Conservation (phyloP, 2,888 invertebrate genomes). For the Pristionchus entomophagus region DNA sequence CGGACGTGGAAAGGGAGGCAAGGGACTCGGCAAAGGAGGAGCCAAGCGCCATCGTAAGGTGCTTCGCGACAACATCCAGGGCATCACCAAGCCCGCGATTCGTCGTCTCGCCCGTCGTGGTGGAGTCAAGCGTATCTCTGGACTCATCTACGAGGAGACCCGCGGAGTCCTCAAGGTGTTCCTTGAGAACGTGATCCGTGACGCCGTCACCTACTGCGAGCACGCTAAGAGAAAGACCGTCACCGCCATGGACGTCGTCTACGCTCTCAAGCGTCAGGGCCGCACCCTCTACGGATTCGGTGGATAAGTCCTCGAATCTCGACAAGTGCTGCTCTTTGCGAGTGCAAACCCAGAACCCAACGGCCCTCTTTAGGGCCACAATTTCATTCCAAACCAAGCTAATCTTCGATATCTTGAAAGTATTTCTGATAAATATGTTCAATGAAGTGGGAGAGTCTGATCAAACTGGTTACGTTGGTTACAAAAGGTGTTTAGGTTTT, state of each 20-base stretch:
- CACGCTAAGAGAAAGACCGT: conserved; percentile 90
- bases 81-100: conserved; percentile 74
- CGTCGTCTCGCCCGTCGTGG: conserved; percentile 78
- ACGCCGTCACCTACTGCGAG: conserved; percentile 88
- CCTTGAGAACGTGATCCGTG: conserved; percentile 80
- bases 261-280: conserved; percentile 88
- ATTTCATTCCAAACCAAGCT: not conserved
- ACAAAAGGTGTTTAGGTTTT: no score
- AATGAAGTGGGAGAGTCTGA: no score
- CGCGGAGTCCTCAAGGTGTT: conserved; percentile 58
- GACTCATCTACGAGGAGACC: conserved; percentile 70
- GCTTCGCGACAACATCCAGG: conserved; percentile 68
- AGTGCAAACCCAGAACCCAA: conserved; percentile 61
- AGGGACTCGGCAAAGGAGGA: conserved; percentile 87
- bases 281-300: conserved; percentile 84
- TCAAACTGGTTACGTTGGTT: no score
- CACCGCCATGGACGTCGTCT: conserved; percentile 89
- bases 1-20: conserved; percentile 87
- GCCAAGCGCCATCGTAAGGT: conserved; percentile 84
- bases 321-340: no score
- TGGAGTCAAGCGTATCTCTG: conserved; percentile 76
- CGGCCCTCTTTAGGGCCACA: conserved; percentile 71
- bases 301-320: conserved; percentile 64
- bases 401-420: no score
- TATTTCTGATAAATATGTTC: no score